Base-by-base conservation (phyloP, 2,113 vertebrate species). In the Cairina moschata region DNA sequence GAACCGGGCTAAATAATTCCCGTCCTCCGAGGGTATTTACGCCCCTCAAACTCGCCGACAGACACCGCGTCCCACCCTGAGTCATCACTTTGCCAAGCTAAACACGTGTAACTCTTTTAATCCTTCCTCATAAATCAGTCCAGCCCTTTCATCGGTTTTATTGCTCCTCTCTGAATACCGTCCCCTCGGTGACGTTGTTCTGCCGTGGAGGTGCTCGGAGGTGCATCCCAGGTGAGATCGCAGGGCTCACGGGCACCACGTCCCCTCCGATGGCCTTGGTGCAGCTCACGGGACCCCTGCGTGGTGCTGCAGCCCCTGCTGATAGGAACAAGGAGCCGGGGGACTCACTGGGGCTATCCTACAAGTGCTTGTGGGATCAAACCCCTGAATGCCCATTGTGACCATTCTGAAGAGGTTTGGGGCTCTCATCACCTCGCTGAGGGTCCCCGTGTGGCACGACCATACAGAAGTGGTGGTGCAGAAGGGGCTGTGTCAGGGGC, bases 101-200 rank as follows among this genome's bases (percentile, higher is more conserved):
- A 97, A 97, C 96, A 97, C 16, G 74, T 87, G 90, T 94, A 96
- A 91, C 93, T 86, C 96, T 96, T 95, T 96, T 95, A 95, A 84
- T 93, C 74, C 95, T 97, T 96, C 94, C 95, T 88, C 80, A 88
- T 96, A 97, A 97, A 96, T 96, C 97, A 97, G 67, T 60, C 80
- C 88, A 77, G 94, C 34, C 74, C 95, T 98, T 97, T 91, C 83
- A 97, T 95, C 95, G 6, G 86, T 96, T 96, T 95, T 96, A 82
- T 92, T 96, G 92, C 95, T 88, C 60, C 89, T 82, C 91, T 34
- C 60, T 91, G 95, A 95, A 83, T 82, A 82, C 76, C 1, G 0
- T 87, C 96, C 96, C 93, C 93, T 88, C 94, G 94, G 90, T 96
- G 96, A 95, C 91, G 91, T 96, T 88, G 95, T 67, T 94, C 84